Base-by-base conservation (phyloP, 64 coral and sea anemone genomes). In the Montipora foliosa region DNA sequence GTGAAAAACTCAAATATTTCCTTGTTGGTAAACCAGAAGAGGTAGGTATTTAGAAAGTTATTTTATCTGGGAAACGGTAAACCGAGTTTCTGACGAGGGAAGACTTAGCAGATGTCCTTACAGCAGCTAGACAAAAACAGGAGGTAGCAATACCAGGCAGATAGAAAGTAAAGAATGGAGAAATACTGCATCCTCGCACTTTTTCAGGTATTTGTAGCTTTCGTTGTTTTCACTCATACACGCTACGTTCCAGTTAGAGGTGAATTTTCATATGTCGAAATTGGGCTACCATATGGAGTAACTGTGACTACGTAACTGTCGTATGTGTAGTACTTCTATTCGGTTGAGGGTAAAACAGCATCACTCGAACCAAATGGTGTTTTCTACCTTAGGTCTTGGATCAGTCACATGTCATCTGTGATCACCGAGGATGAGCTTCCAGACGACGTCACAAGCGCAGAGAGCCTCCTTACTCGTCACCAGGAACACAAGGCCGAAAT, bases 401-500 rank as follows among this genome's bases (percentile, higher is more conserved):
- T 96, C 3, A 55, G 85, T 21, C 87, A 89, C 57, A 98, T 96
- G 91, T 83, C 78, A 6, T 91, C 97, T 61, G 80, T 75, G 47
- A 84, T 96, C 81, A 76, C 76, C 44, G 57, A 89, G 49, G 82
- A 96, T 48, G 88, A 93, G 67, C 94, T 91, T 1, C 94, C 83
- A 55, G 73, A 83, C 8, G 92, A 94, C 44, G 95, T 96, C 12
- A 82, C 78, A 19, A 87, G 72, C 47, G 91, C 92, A 24, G 94
- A 98, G 81, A 84, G 72, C 13, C 75, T 96, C 47, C 64, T 98
- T 11, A 78, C 94, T 44, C 87, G 93, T 51, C 94, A 98, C 67
- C 94, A 98, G 12, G 94, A 98, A 51, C 73, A 94, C 47, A 92
- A 96, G 73, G 86, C 94, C 45, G 97, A 98, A 72, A 93, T 98